These are phyloP conservation scores for Pissodes strobi DNA, from an alignment of 1,140 invertebrate genomes.

Conservation along the genomic window DNA sequence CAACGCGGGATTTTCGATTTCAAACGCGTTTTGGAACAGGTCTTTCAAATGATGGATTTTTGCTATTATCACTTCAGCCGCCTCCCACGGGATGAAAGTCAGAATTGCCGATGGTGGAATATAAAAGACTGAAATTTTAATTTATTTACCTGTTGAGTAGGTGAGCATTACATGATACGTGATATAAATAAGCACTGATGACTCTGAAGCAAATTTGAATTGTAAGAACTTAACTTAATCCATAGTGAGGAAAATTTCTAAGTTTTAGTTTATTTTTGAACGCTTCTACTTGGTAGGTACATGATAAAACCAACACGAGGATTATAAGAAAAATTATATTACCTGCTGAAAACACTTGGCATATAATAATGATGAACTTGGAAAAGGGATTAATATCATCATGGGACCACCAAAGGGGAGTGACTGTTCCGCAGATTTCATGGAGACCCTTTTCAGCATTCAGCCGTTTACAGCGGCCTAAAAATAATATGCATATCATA, in stretches of 20 bases:
- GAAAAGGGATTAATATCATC: conserved; percentile 10
- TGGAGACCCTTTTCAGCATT: conserved; percentile 13
- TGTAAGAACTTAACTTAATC: too few species aligned
- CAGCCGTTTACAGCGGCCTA: conserved; percentile 5
- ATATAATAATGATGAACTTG: conserved; percentile 8
- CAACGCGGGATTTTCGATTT: not conserved
- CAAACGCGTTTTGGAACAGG: conserved; percentile 7
- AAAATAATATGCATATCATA: too few species aligned
- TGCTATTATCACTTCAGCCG: conserved; percentile 3
- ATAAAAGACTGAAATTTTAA: conserved; percentile 10
- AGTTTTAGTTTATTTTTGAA: too few species aligned
- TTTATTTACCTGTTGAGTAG: too few species aligned
- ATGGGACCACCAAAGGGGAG: conserved; percentile 17
- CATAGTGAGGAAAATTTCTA: too few species aligned
- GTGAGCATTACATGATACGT: too few species aligned
- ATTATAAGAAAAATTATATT: too few species aligned
- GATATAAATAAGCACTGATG: too few species aligned
- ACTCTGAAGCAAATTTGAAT: too few species aligned
- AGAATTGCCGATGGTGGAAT: conserved; percentile 12
- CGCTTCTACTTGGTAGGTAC: too few species aligned
- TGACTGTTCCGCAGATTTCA: conserved; percentile 16
- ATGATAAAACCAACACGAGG: too few species aligned
- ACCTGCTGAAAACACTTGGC: conserved; percentile 11
- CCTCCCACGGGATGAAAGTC: conserved; percentile 11
- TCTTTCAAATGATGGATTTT: conserved; percentile 26